Evolutionary conservation across 2,113 vertebrate species (phyloP), one percentile per base, ranked within the genome.

Genomic region (Ophiodon elongatus): DNA sequence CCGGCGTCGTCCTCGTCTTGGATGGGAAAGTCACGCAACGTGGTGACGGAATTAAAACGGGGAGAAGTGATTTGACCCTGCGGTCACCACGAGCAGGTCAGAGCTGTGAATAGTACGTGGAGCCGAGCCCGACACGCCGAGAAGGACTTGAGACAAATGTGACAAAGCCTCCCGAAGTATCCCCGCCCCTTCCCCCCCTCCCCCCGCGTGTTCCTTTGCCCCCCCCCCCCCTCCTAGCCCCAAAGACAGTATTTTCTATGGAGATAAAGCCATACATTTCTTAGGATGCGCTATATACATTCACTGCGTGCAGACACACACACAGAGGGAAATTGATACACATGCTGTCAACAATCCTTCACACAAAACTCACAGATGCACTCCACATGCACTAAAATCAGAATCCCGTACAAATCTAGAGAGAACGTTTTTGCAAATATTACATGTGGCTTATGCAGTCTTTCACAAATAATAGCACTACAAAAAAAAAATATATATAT

Each of bases 221-320:
- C 69, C 45, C 68, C 33, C 31, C 33, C 33, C 1, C 15, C 63
- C 73, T 74, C 43, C 70, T 27, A 23, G 72, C 94, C 95, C 90
- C 94, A 95, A 88, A 95, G 93, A 96, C 96, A 95, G 95, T 91
- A 95, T 94, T 96, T 97, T 96, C 94, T 97, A 97, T 96, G 98
- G 97, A 99, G 98, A 97, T 96, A 96, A 99, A 99, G 98, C 98
- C 98, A 99, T 99, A 98, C 96, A 96, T 97, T 97, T 97, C 96
- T 96, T 95, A 94, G 93, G 92, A 92, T 84, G 87, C 87, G 84
- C 86, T 90, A 89, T 90, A 89, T 86, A 92, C 82, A 86, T 74
- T 83, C 64, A 85, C 76, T 52, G 82, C 74, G 79, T 69, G 33
- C 57, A 82, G 67, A 82, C 68, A 72, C 70, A 89, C 83, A 84